Evolutionary conservation across 2,797 vertebrate genomes (phyloP), one percentile per base, ranked within the genome.

Genomic region (Pipistrellus nathusii): DNA sequence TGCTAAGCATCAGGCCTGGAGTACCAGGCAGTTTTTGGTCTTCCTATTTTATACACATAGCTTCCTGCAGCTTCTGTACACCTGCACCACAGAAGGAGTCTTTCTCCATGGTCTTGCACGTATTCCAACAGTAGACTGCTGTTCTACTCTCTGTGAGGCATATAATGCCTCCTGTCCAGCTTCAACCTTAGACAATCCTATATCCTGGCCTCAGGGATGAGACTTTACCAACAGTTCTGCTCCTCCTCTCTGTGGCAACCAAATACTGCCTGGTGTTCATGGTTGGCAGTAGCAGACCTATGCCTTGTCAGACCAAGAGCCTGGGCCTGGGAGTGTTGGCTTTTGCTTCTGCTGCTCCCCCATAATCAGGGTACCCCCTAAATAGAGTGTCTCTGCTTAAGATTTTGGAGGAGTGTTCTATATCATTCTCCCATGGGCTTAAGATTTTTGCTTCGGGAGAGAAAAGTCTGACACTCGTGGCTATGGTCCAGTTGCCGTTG

Each of bases 91-190:
- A 44, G 46, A 10, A 64, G 4, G 2, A 23, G 5, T 30, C n/a
- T 21, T 12, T 62, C 80, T 51, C 18, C 0, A 3, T 0, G 13
- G 5, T 48, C 41, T 25, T 12, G 9, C 4, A 18, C 11, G 2
- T 46, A 27, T 27, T 1, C 35, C 15, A 14, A 44, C 6, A 57
- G 5, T 27, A 13, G 11, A n/a, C 10, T 6, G 48, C 18, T 75
- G 12, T 20, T n/a, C 4, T 30, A 2, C 18, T 38, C 46, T 21
- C 2, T 0, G 6, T 3, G 25, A 66, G n/a, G 13, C 18, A 32
- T 13, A 14, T 2, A 46, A 78, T 64, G 59, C n/a, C 86, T 75
- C 5, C 27, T 17, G 10, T 48, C 12, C 53, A 25, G 35, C 35
- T 69, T 48, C 12, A 51, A 10, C n/a, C 27, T 66, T 8, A 3